These are phyloP conservation scores for Misgurnus mizolepis DNA, from an alignment of 2,113 vertebrate species.

Conservation along the genomic window DNA sequence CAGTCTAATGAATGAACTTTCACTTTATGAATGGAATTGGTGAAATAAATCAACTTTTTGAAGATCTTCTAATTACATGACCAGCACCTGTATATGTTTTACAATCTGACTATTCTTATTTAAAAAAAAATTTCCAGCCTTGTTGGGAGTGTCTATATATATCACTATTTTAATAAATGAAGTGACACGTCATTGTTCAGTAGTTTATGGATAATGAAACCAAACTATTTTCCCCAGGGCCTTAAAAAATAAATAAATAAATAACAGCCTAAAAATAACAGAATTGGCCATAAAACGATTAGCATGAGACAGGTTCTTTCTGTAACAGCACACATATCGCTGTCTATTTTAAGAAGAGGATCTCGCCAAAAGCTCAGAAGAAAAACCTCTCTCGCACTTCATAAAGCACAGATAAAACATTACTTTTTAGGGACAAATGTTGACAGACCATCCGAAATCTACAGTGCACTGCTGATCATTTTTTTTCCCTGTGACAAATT, in stretches of 20 bases:
- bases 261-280: constrained; percentile 18
- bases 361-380: not conserved
- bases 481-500: not conserved
- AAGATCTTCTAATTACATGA: not conserved
- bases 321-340: constrained; percentile 18
- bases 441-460: not conserved
- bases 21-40: too few species aligned
- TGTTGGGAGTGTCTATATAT: constrained; percentile 5
- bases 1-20: too few species aligned
- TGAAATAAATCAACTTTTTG: too few species aligned
- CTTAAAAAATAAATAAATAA: not conserved
- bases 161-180: constrained; percentile 50
- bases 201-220: constrained; percentile 40
- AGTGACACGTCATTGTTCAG: constrained; percentile 34
- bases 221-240: constrained; percentile 14
- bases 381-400: constrained; percentile 15
- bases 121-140: not conserved
- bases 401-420: constrained; percentile 4
- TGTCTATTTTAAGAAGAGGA: constrained; percentile 8
- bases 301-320: constrained; percentile 26
- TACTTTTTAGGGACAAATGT: constrained; percentile 8
- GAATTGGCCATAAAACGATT: constrained; percentile 53
- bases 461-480: not conserved
- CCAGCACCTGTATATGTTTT: not conserved
- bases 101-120: not conserved